Conservation (phyloP, 1,140 invertebrate species). For the Physella acuta region DNA sequence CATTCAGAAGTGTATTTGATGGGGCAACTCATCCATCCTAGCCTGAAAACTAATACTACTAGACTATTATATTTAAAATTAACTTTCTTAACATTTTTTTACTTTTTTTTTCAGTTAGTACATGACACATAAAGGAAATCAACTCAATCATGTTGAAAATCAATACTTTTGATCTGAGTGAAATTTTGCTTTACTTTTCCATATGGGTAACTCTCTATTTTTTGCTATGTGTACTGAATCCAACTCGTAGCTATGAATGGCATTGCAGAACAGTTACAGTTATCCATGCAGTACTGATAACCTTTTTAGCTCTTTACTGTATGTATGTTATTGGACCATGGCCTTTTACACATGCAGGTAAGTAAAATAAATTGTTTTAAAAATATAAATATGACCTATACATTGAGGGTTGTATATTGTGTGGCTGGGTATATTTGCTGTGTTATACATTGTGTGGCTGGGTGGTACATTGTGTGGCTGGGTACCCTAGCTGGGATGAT, state of each 20-base stretch:
- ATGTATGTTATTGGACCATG: slow-evolving; percentile 47
- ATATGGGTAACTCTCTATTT: slow-evolving; percentile 43
- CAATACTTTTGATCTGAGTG: slow-evolving; percentile 22
- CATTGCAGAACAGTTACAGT: slow-evolving; percentile 45
- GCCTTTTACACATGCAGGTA: slow-evolving; percentile 49
- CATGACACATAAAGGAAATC: neutral
- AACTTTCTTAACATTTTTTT: too few relatives aligned
- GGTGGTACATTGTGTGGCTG: too few relatives aligned
- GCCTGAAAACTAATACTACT: too few relatives aligned
- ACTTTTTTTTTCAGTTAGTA: too few relatives aligned
- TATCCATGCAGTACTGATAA: slow-evolving; percentile 42
- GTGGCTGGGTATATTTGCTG: too few relatives aligned
- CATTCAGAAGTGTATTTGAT: too few relatives aligned
- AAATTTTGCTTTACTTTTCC: slow-evolving; percentile 29
- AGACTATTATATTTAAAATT: too few relatives aligned
- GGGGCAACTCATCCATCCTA: too few relatives aligned
- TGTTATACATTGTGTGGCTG: too few relatives aligned
- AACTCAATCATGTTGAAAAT: slow-evolving; percentile 27
- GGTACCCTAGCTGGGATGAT: too few relatives aligned
- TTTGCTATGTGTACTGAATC: slow-evolving; percentile 34
- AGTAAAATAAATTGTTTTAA: neutral
- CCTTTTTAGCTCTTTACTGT: slow-evolving; percentile 33
- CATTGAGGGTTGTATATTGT: too few relatives aligned
- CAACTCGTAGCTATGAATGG: slow-evolving; percentile 42
- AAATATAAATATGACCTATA: too few relatives aligned